Conservation (phyloP, 2,888 invertebrate genomes). For the Leucophenga montana region DNA sequence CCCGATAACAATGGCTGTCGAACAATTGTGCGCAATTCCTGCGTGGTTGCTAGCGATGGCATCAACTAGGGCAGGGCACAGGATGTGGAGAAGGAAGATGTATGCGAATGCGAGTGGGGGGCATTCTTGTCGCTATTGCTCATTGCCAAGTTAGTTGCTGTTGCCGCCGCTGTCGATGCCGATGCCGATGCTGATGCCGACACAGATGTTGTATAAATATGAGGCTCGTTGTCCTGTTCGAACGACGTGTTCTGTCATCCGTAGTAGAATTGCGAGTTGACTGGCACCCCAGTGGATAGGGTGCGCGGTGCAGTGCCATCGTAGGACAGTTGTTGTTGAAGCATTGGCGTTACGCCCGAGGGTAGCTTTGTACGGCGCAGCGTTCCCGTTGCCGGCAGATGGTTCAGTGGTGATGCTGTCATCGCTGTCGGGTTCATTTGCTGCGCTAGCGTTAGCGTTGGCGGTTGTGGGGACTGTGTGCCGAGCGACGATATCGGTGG, state of each 20-base stretch:
- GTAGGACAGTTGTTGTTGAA: conserved; percentile 67
- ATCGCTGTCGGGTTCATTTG: conserved; percentile 31
- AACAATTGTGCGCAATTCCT: conserved; percentile 5
- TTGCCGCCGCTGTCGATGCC: conserved; percentile 19
- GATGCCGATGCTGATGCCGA: conserved; percentile 28
- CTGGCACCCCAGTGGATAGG: conserved; percentile 71
- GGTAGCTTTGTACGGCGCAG: conserved; percentile 53
- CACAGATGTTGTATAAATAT: conserved; percentile 48
- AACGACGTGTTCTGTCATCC: conserved; percentile 68
- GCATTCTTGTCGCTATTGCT: conserved; percentile 31
- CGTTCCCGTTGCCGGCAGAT: conserved; percentile 48
- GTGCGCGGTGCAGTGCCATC: conserved; percentile 72
- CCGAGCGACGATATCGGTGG: conserved; percentile 58
- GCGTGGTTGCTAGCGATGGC: not conserved
- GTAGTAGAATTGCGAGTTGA: conserved; percentile 71
- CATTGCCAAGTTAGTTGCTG: not conserved
- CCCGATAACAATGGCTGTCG: conserved; percentile 1
- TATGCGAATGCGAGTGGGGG: conserved; percentile 18
- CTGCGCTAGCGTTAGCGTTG: conserved; percentile 34
- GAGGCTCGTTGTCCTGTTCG: conserved; percentile 47
- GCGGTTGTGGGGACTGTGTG: conserved; percentile 51
- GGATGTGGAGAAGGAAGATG: not conserved
- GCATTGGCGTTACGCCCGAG: conserved; percentile 48
- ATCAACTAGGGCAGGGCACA: not conserved
- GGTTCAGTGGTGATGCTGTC: conserved; percentile 45